Percentiles rank a stretch among this genome's conserved stretches.
Conservation (phyloP, 2,888 invertebrate genomes). For the Sphecodes monilicornis region DNA sequence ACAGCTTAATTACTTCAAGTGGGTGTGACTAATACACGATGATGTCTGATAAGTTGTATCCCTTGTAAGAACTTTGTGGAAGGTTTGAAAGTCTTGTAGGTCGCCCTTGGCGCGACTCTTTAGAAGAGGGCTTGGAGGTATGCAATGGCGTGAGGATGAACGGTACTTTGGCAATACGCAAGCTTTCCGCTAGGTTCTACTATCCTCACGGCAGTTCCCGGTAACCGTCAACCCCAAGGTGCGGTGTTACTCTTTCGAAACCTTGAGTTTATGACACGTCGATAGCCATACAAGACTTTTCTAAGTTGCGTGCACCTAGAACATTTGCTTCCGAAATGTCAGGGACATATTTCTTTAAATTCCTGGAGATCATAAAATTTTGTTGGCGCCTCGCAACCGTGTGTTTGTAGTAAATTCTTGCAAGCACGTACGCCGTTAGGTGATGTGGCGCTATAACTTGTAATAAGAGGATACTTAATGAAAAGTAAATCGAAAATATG, state of each 20-base stretch:
- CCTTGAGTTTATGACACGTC: slow-evolving; percentile 11
- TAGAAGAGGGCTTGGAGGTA: not conserved
- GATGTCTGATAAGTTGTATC: not conserved
- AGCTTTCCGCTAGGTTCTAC: not conserved
- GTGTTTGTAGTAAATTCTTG: not conserved
- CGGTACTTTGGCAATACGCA: slow-evolving; percentile 6
- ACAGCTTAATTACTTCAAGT: not conserved
- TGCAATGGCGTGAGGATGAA: not conserved
- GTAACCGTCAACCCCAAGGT: slow-evolving; percentile 3
- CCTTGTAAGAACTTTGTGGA: not conserved
- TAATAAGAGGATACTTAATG: not conserved
- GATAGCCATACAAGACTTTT: not conserved
- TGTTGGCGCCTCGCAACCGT: not conserved
- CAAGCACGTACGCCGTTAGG: not conserved
- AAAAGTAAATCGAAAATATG: not conserved
- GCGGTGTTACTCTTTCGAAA: slow-evolving; percentile 1
- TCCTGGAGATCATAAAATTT: slow-evolving; percentile 4
- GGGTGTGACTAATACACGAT: not conserved
- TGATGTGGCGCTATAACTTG: not conserved
- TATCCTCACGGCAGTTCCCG: not conserved
- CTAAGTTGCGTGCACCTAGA: slow-evolving; percentile 7
- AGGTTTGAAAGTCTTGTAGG: not conserved
- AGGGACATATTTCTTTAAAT: slow-evolving; percentile 1
- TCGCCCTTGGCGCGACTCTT: not conserved
- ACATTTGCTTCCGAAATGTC: slow-evolving; percentile 10